These are phyloP conservation scores for Penaeus indicus DNA, from an alignment of 1,140 invertebrate species.

Conservation along the genomic window DNA sequence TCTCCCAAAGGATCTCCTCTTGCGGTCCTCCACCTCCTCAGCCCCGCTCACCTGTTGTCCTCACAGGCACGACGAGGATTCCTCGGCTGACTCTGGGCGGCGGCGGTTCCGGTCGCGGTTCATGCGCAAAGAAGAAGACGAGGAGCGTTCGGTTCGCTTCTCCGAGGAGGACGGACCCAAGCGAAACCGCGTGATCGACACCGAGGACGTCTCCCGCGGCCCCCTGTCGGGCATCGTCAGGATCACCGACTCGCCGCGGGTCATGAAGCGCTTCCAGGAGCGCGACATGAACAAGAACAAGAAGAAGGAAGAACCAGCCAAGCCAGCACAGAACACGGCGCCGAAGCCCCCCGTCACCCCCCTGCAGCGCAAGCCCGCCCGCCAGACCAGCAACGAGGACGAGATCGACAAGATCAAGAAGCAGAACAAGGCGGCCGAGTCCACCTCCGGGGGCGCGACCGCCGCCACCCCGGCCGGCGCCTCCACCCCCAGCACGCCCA, in stretches of 20 bases:
- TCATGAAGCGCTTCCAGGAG: conserved; percentile 86
- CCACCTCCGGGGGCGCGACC: conserved; percentile 73
- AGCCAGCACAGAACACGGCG: conserved; percentile 72
- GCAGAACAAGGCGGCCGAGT: conserved; percentile 79
- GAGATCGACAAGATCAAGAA: conserved; percentile 91
- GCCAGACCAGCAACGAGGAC: conserved; percentile 89
- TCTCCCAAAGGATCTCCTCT: conserved; percentile 31
- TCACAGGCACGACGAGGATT: conserved; percentile 67
- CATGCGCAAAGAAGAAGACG: conserved; percentile 74
- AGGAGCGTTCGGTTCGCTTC: conserved; percentile 65
- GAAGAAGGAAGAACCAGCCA: conserved; percentile 67
- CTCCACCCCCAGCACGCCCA: conserved; percentile 45
- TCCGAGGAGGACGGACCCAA: conserved; percentile 60
- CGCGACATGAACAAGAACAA: conserved; percentile 64
- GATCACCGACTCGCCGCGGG: conserved; percentile 81
- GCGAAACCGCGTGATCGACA: conserved; percentile 80
- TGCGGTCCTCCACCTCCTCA: conserved; percentile 34
- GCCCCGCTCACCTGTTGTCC: conserved; percentile 61
- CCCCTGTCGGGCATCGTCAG: conserved; percentile 81
- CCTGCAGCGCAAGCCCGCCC: conserved; percentile 69
- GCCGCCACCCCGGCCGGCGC: conserved; percentile 71
- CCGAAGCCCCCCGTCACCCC: conserved; percentile 70
- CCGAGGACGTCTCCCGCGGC: conserved; percentile 88
- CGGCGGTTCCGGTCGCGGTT: conserved; percentile 79
- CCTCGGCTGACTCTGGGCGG: conserved; percentile 67